Base-by-base conservation (phyloP, 2,888 invertebrate genomes). In the Lymantria dispar region DNA sequence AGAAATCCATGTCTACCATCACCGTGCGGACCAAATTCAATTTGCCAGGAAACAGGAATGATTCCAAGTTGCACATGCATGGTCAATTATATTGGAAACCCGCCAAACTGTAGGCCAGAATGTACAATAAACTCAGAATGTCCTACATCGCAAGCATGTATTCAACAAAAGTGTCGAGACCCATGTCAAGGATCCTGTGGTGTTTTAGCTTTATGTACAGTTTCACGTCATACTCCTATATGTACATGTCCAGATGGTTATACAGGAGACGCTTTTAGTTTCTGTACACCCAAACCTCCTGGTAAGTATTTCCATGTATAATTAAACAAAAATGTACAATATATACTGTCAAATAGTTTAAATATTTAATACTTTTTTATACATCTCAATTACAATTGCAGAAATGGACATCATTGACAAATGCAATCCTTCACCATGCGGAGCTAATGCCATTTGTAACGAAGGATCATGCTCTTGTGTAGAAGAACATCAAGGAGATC, bases 131-230 rank as follows among this genome's bases (percentile, higher is more conserved):
- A 94, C 74, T 92, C 93, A 12, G 96, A 96, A 73, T 96, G 96
- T 78, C 79, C 92, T 42, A 92, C 92, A 56, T 91, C 93, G 56
- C 91, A 91, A 72, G 94, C 95, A 37, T 96, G 96, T 72, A 92
- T 95, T 41, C 93, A 93, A 68, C 94, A 94, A 68, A 94, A 94
- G 81, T 96, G 96, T 76, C 90, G 91, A 52, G 94, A 96, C 81
- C 95, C 95, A 41, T 96, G 96, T 70, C 92, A 91, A 36, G 95
- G 95, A 12, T 92, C 94, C 48, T 96, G 95, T 62, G 95, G 95
- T 47, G 80, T 93, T 48, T 81, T 87, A 58, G 93, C 95, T 43
- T 72, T 92, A 52, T 94, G 95, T 71, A 82, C 85, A 39, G 95
- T 96, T 10, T 91, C 94, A 12, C 94, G 94, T 69, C 96, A 96